Evolutionary conservation across 2,113 vertebrate species (phyloP).

Genomic region (Charina bottae): DNA sequence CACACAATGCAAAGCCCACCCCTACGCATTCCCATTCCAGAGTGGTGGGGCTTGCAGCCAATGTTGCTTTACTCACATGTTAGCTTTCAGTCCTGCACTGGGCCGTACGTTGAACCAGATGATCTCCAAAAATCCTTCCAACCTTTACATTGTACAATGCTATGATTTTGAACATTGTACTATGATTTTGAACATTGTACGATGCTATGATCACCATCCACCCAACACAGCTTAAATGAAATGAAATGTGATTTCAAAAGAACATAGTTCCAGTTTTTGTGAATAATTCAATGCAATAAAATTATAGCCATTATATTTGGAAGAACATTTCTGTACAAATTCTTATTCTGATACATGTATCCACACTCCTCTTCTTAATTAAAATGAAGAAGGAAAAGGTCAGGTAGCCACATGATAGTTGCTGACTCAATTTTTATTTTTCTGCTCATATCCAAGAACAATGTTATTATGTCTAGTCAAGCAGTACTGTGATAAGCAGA

Average conservation of each 20-base stretch:
- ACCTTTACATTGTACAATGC: background rate
- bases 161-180: background rate
- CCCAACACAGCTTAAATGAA: background rate
- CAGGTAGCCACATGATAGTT: background rate
- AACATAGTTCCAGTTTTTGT: background rate
- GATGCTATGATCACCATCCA: background rate
- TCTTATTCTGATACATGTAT: background rate
- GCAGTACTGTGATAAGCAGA: constrained; percentile 12
- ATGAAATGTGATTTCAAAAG: background rate
- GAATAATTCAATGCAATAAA: background rate
- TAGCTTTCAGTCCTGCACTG: background rate
- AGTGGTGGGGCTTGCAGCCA: background rate
- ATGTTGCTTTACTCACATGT: background rate
- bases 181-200: background rate
- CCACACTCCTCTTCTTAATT: background rate
- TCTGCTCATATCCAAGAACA: background rate
- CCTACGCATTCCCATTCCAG: background rate
- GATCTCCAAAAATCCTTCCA: background rate
- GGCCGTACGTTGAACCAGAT: background rate
- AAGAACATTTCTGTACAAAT: background rate
- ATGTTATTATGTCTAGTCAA: background rate
- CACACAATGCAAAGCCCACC: background rate
- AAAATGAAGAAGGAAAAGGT: background rate
- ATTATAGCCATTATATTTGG: background rate
- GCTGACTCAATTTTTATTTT: constrained; percentile 9